Base-by-base conservation (phyloP, 2,113 vertebrate genomes). In the Eolophus roseicapilla region DNA sequence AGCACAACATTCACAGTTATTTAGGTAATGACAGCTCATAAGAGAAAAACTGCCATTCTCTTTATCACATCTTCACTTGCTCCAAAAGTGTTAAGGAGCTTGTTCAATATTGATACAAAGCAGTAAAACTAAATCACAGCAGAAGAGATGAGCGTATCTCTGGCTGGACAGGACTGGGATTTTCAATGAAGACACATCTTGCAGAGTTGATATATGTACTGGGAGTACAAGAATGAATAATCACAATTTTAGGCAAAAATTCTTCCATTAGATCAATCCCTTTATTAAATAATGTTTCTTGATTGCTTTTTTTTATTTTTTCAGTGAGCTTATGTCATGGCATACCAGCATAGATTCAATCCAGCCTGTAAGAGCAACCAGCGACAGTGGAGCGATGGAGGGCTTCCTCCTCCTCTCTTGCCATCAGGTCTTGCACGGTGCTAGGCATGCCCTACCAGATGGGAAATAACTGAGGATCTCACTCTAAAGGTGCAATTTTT, bases 81-180 rank as follows among this genome's bases (percentile, higher is more conserved):
- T 86, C 27, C 39, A 83, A n/a, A 75, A 68, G 21, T 57, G 62
- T 83, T 90, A 86, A 88, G 55, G 20, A 70, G 1, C 17, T 64
- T 64, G 33, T 75, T 81, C 75, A 82, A 82, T 55, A 57, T 6
- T 69, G 60, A 86, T 64, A 93, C 9, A 69, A 86, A 88, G 10
- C 33, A 82, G 35, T 27, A 78, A 88, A 96, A 96, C 90, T 68
- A 86, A 92, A 92, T 69, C 57, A 75, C 28, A 92, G 43, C 39
- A 83, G 23, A 88, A 83, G 21, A 83, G 52, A 86, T 43, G 28
- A 88, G 20, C 13, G 19, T 57, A 20, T 33, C 27, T 68, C 35
- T 60, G 47, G 8, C 21, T 88, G 52, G 75, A 44, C 37, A n/a
- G 52, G 35, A 29, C 11, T 77, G 17, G 18, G 14, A 68, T 81